Evolutionary conservation across 2,888 invertebrate genomes (phyloP).

Genomic region (Cephus pygmeus): DNA sequence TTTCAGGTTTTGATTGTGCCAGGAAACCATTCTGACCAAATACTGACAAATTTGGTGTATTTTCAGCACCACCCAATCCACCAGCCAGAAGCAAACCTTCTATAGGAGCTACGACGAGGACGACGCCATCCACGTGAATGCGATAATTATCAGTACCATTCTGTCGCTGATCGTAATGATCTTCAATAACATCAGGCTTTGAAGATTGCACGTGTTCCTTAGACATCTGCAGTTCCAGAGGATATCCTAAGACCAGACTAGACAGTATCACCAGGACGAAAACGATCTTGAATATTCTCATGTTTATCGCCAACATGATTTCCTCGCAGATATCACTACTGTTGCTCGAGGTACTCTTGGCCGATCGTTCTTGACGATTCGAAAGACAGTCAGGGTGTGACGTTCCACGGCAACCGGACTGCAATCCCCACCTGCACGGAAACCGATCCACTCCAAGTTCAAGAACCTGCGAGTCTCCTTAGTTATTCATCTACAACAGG

Average conservation of each 20-base stretch:
- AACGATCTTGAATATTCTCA: conserved; percentile 52
- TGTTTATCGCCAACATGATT: conserved; percentile 42
- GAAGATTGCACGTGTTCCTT: background rate
- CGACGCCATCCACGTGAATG: conserved; percentile 77
- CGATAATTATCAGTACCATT: conserved; percentile 82
- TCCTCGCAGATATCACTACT: background rate
- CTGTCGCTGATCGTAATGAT: conserved; percentile 78
- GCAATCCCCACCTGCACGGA: conserved; percentile 45
- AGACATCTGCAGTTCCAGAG: conserved; percentile 6
- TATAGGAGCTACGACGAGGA: conserved; percentile 74
- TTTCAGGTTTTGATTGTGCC: conserved; percentile 20
- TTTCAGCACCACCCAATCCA: conserved; percentile 47
- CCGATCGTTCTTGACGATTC: conserved; percentile 36
- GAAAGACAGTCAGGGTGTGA: conserved; percentile 43
- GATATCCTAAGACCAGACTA: background rate
- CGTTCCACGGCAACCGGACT: background rate
- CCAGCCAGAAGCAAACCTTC: conserved; percentile 72
- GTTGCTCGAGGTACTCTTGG: background rate
- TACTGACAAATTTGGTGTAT: conserved; percentile 13
- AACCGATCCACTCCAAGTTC: conserved; percentile 45
- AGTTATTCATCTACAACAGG: conserved; percentile 7
- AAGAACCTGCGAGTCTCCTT: conserved; percentile 43
- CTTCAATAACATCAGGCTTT: conserved; percentile 16
- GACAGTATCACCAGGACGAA: conserved; percentile 25
- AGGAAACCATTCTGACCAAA: conserved; percentile 17